Evolutionary conservation across 2,113 vertebrate genomes (phyloP).

Genomic region (Onychostruthus taczanowskii): DNA sequence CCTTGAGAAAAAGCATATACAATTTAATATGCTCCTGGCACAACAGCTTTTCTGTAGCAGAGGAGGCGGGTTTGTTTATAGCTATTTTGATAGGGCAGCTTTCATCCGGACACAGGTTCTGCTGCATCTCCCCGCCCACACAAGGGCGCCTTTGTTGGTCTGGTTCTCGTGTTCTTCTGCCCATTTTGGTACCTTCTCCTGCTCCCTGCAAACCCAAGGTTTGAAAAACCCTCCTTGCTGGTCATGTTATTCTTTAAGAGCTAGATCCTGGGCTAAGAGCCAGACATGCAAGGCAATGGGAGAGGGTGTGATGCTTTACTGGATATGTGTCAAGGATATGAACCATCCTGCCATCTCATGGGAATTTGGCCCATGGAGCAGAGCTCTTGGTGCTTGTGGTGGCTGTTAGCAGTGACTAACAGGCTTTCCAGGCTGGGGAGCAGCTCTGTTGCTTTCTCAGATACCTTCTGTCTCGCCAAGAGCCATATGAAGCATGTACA

Average conservation of each 20-base stretch:
- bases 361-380: background rate
- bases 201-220: background rate
- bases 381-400: background rate
- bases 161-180: background rate
- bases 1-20: slow-evolving; percentile 69
- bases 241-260: background rate
- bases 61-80: slow-evolving; percentile 64
- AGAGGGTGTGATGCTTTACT: slow-evolving; percentile 6
- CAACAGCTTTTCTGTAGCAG: slow-evolving; percentile 45
- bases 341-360: background rate
- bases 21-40: slow-evolving; percentile 70
- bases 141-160: background rate
- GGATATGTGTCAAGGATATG: background rate
- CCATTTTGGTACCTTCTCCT: background rate
- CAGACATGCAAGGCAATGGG: background rate
- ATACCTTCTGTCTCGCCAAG: background rate
- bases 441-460: background rate
- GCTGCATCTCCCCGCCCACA: background rate
- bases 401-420: background rate
- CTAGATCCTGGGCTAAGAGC: background rate
- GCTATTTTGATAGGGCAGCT: slow-evolving; percentile 56
- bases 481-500: rapidly evolving
- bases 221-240: slow-evolving; percentile 14
- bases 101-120: slow-evolving; percentile 57
- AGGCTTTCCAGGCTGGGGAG: background rate